phyloP scores from a whole-genome alignment of 2,113 vertebrate genomes.

The Galemys pyrenaicus region DNA sequence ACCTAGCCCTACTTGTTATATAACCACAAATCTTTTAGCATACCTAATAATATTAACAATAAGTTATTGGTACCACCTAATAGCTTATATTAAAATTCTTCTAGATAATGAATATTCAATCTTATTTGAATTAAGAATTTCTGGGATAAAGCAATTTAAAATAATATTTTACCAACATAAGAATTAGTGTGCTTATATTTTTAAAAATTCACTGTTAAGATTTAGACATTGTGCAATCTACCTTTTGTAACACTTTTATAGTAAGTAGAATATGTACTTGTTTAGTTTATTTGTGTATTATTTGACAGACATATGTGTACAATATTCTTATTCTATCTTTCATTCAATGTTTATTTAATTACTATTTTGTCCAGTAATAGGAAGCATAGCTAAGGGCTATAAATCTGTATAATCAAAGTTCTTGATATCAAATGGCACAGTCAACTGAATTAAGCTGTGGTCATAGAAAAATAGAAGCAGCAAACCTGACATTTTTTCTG shows the following conservation, averaged over 20 bases:
- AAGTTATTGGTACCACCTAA: background rate
- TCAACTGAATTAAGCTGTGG: background rate
- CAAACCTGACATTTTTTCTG: background rate
- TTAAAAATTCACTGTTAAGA: background rate
- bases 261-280: background rate
- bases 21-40: background rate
- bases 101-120: background rate
- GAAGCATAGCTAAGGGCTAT: background rate
- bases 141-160: background rate
- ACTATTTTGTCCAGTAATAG: background rate
- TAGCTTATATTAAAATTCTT: background rate
- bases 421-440: background rate
- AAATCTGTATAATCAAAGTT: background rate
- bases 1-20: background rate
- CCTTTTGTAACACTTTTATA: background rate
- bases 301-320: background rate
- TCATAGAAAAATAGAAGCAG: background rate
- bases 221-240: background rate
- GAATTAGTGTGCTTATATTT: background rate
- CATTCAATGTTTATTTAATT: background rate
- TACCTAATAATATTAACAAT: background rate
- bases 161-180: conserved; percentile 36
- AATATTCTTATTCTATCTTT: background rate
- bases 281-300: background rate
- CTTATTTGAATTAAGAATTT: conserved; percentile 45